Evolutionary conservation across 1,140 invertebrate species (phyloP).

Genomic region (Carcinoscorpius rotundicauda): DNA sequence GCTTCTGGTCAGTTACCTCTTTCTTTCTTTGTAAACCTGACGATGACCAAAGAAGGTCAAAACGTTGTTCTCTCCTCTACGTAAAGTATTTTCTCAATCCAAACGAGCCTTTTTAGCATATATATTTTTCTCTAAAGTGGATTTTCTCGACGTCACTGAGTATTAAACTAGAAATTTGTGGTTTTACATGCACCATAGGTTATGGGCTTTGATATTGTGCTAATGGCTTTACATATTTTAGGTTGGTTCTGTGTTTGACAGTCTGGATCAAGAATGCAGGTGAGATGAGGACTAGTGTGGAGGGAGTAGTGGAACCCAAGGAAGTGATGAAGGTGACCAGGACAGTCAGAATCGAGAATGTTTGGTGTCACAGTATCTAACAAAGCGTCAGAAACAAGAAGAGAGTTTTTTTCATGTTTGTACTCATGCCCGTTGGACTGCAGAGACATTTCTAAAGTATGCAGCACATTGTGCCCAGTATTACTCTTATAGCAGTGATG

Average conservation of each 20-base stretch:
- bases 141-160: no score
- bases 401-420: conserved; percentile 82
- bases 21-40: no score
- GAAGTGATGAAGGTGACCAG: conserved; percentile 12
- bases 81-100: no score
- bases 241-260: conserved; percentile 89
- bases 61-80: no score
- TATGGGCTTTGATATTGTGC: no score
- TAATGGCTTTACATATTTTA: conserved; percentile 24
- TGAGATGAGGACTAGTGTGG: conserved; percentile 93
- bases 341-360: conserved; percentile 18
- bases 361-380: conserved; percentile 59
- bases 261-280: conserved; percentile 85
- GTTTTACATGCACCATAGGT: no score
- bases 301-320: conserved; percentile 28
- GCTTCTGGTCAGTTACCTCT: no score
- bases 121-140: no score
- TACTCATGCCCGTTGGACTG: conserved; percentile 82
- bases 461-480: conserved; percentile 74
- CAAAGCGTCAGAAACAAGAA: conserved; percentile 95
- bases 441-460: conserved; percentile 93
- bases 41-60: no score
- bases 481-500: conserved; percentile 62
- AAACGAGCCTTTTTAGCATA: no score
- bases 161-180: no score